Conservation (phyloP, 2,797 vertebrate genomes). For the Gambelia wislizenii region DNA sequence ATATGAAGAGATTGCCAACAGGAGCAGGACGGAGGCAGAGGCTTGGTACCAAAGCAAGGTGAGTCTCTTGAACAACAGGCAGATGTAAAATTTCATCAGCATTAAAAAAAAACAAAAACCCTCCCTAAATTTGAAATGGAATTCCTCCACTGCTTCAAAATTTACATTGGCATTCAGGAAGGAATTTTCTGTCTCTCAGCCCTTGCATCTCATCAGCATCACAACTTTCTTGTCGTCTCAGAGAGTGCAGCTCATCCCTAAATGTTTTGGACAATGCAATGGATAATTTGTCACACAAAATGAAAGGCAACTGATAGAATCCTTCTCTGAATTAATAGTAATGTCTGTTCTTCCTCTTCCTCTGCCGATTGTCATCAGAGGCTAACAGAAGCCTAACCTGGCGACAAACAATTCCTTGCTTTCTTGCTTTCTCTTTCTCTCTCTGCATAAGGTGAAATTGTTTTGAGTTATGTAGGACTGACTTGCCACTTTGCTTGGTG, state of each 20-base stretch:
- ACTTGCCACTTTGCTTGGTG: background rate
- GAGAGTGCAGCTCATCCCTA: background rate
- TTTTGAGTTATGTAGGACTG: background rate
- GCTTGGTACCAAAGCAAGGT: conserved; percentile 88
- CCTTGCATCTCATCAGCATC: background rate
- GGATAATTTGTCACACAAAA: background rate
- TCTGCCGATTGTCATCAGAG: background rate
- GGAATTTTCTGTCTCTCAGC: background rate
- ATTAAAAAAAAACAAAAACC: background rate
- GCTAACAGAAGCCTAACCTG: background rate
- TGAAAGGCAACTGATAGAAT: background rate
- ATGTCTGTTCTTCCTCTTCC: background rate
- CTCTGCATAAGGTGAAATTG: background rate
- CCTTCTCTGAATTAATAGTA: background rate
- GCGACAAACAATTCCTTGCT: background rate
- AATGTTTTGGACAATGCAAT: background rate
- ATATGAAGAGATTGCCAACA: conserved; percentile 87
- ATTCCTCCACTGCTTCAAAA: background rate
- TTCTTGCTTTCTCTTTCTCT: background rate
- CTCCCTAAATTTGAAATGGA: background rate
- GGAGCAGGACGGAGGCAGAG: conserved; percentile 84
- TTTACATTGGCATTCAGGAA: background rate
- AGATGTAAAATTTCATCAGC: background rate
- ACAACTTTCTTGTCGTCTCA: background rate
- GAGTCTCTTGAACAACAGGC: background rate